Conservation (phyloP, 2,888 invertebrate genomes). For the Nomada ruficornis region DNA sequence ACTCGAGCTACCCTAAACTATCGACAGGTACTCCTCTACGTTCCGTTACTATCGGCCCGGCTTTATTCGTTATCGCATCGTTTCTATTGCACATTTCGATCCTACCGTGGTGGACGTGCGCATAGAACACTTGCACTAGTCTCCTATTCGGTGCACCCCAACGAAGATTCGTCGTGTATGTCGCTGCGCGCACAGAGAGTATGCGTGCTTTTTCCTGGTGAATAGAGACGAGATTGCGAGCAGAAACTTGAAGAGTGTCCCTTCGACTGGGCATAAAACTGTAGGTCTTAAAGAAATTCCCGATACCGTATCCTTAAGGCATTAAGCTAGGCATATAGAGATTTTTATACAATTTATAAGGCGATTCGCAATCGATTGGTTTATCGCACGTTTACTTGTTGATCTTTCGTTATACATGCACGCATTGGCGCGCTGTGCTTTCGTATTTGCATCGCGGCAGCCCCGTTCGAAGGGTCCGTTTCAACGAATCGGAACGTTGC, state of each 20-base stretch:
- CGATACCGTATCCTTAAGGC: constrained; percentile 67
- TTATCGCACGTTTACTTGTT: constrained; percentile 70
- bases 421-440: constrained; percentile 42
- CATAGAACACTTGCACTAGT: no score
- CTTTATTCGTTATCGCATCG: no score
- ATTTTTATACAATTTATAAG: constrained; percentile 78
- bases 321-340: constrained; percentile 70
- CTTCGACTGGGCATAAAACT: constrained; percentile 46
- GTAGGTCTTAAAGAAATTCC: constrained; percentile 63
- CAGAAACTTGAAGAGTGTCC: constrained; percentile 32
- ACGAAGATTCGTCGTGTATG: constrained; percentile 1
- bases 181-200: constrained; percentile 19
- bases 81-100: no score
- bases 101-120: no score
- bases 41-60: no score
- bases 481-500: constrained; percentile 9
- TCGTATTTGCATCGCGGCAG: constrained; percentile 42
- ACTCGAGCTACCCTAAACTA: no score
- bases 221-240: constrained; percentile 38
- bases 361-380: constrained; percentile 71
- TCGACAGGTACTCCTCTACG: no score
- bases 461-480: constrained; percentile 36
- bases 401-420: constrained; percentile 58
- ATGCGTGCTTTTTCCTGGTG: constrained; percentile 35
- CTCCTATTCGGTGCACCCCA: no score